Base-by-base conservation (phyloP, 2,113 vertebrate genomes). In the Percina caprodes region DNA sequence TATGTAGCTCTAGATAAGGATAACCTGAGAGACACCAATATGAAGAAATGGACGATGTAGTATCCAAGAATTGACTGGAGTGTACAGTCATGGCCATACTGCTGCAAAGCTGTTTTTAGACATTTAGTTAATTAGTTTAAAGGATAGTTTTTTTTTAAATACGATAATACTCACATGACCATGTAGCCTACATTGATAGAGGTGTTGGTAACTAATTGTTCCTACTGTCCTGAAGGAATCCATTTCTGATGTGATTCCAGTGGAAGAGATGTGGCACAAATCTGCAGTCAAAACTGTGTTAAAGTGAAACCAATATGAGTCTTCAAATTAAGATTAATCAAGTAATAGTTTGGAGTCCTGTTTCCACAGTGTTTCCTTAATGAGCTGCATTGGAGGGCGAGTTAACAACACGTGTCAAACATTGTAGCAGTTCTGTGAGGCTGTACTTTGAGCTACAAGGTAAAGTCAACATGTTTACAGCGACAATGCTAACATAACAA, bases 1-100 rank as follows among this genome's bases (percentile, higher is more conserved):
- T 39, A 2, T 10, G 2, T 9, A 39, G 9, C 39, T 9, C 8
- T 39, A 39, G 81, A 91, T 75, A 81, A 61, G 45, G 24, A 87
- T 33, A 19, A 76, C 65, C 80, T 16, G 60, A 51, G 65, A 81
- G 74, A 66, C 23, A 18, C 42, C 66, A 60, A 3, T 61, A 30
- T 61, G 74, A 83, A 49, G 80, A 56, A 11, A 1, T 65, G 24
- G 13, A 52, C 9, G 0, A 66, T 83, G 77, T 71, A 45, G 21
- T 21, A 58, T 68, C 51, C 33, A 35, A 26, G 13, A 35, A 33
- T 45, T 70, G 56, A 69, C 46, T 33, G 19, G 35, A 52, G 3
- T 63, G 62, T 67, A 54, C 26, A 42, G 16, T 58, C 15, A 45
- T n/a, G 14, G n/a, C 14, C 23, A n/a, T 1, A 7, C 54, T 48